These are phyloP conservation scores for Sarcophaga caerulescens DNA, from an alignment of 2,888 invertebrate species.

Conservation along the genomic window DNA sequence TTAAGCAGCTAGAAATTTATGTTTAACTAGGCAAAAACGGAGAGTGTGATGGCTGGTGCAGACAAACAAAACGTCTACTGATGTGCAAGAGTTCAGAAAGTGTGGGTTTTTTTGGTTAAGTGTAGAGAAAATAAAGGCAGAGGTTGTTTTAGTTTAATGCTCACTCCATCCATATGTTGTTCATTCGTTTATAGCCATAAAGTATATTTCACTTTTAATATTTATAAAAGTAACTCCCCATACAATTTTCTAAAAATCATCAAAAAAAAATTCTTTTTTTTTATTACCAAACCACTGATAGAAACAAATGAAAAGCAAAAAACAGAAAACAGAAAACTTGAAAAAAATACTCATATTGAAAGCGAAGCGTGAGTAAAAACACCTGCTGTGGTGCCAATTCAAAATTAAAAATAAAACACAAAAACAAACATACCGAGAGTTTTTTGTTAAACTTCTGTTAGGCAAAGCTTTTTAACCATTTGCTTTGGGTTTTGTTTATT, in stretches of 20 bases:
- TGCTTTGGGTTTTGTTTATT: slow-evolving; percentile 10
- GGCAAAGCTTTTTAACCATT: slow-evolving; percentile 37
- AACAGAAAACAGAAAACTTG: not conserved
- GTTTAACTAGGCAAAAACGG: too few species aligned
- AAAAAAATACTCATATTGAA: not conserved
- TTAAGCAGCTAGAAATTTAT: too few species aligned
- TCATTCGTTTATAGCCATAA: slow-evolving; percentile 2
- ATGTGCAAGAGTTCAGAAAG: not conserved
- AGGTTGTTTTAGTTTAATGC: not conserved
- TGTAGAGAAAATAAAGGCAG: not conserved
- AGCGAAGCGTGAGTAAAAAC: slow-evolving; percentile 53
- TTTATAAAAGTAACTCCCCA: slow-evolving; percentile 61
- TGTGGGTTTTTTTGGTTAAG: not conserved
- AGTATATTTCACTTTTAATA: slow-evolving; percentile 57
- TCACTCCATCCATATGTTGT: not conserved
- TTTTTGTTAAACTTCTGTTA: slow-evolving; percentile 36
- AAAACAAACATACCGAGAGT: not conserved
- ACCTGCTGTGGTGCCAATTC: slow-evolving; percentile 55
- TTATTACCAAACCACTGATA: slow-evolving; percentile 34
- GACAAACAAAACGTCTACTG: too few species aligned
- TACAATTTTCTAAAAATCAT: slow-evolving; percentile 37
- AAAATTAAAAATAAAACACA: slow-evolving; percentile 23
- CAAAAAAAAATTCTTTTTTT: slow-evolving; percentile 20
- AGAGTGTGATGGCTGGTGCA: too few species aligned
- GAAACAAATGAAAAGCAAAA: slow-evolving; percentile 17